Base-by-base conservation (phyloP, 2,113 vertebrate species). In the Acrocephalus arundinaceus region DNA sequence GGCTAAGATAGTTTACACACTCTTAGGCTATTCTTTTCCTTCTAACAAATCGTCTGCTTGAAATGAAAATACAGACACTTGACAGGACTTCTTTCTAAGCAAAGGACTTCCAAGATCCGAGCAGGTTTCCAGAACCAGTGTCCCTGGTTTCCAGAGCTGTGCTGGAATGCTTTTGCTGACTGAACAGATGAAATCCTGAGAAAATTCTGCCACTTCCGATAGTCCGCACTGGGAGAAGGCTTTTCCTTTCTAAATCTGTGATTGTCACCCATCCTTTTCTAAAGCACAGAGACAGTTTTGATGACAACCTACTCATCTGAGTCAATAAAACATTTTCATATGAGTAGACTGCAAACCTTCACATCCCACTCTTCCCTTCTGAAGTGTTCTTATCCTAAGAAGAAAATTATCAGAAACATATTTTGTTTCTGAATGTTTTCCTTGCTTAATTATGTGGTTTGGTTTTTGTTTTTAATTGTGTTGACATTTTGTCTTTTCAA, bases 221-320 rank as follows among this genome's bases (percentile, higher is more conserved):
- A 76, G 62, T 83, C 51, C 27, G 49, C 9, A 2, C 0, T 24
- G 33, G 61, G 31, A 85, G 75, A 63, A 89, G 51, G 24, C 54
- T 88, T 77, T 73, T 63, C 28, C 80, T 79, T 58, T 86, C 48
- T 61, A 68, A 49, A 57, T 63, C 49, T 65, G 25, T 55, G 54
- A 68, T 76, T 85, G 41, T 76, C 77, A 89, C 49, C 66, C 37
- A 58, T 90, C 62, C 62, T 94, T 61, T 84, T 68, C 82, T 68
- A 58, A 85, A 89, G 57, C 58, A 82, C 9, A 31, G 43, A 74
- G 74, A 84, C 27, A 70, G 25, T 59, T 83, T 93, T 62, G 59
- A 77, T 80, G 67, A 86, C 89, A 92, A 83, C 86, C 78, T 85
- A 83, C 75, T 94, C 72, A 27, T 43, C 71, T 58, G 75, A 95